Base-by-base conservation (phyloP, 1,140 invertebrate species). In the Drosophila azteca region DNA sequence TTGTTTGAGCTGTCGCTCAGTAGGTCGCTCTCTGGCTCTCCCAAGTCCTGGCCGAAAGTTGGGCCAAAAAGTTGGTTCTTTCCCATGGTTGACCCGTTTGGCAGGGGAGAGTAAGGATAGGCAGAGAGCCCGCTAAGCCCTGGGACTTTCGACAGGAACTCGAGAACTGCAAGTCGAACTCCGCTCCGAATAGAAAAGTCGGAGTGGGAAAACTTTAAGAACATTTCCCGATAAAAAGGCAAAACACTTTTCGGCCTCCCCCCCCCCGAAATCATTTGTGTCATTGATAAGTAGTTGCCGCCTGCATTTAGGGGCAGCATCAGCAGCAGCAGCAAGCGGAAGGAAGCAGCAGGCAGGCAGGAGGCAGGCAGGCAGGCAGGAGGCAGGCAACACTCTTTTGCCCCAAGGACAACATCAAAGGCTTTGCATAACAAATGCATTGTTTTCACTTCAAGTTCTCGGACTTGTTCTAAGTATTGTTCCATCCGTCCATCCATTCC, bases 351-450 rank as follows among this genome's bases (percentile, higher is more conserved):
- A 39, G 35, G 31, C 31, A 31, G 8, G 8, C 8, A 9, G 31
- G n/a, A n/a, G n/a, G n/a, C n/a, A n/a, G n/a, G n/a, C 7, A 35
- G 9, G 11, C 35, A 39, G 35, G 35, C 31, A 39, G 35, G 35
- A 50, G 39, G 64, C 64, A 69, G 51, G 11, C 35, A 39, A 11
- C 35, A 11, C 24, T 39, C 4, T 39, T 57, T 57, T 68, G 24
- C 64, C 17, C 63, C 77, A 87, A 85, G 83, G 83, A 82, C 82
- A 78, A 75, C 82, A 85, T 85, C 82, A 85, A 87, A 85, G 83
- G 78, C 82, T 85, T 85, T 85, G 82, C 82, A 85, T 88, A 85
- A 65, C 69, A 85, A 85, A 85, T 85, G 78, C 73, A 78, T 81
- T 87, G 73, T 87, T 87, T 81, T 85, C 64, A 63, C 57, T 80